Evolutionary conservation across 1,140 invertebrate genomes (phyloP).

Genomic region (Brachionus plicatilis): DNA sequence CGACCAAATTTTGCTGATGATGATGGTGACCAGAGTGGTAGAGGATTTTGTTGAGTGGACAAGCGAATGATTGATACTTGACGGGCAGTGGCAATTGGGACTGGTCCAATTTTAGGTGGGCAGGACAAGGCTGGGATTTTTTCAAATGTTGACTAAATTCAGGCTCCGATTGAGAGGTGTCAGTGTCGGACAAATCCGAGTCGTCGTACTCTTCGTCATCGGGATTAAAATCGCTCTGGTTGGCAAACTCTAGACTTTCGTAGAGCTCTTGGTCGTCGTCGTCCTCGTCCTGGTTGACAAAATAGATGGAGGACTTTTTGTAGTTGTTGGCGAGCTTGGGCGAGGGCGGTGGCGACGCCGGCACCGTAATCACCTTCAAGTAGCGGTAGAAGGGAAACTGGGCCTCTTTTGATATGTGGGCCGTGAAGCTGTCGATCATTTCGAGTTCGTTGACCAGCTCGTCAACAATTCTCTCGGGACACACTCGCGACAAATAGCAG

Average conservation of each 20-base stretch:
- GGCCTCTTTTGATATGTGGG: not conserved
- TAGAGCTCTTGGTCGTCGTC: conserved; percentile 42
- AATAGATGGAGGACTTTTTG: conserved; percentile 19
- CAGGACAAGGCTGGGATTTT: not conserved
- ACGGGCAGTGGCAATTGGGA: not conserved
- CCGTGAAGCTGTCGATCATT: conserved; percentile 42
- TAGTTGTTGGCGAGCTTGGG: not conserved
- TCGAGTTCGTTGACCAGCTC: conserved; percentile 88
- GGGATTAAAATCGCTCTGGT: conserved; percentile 45
- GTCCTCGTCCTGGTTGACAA: conserved; percentile 56
- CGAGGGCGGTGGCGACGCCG: not conserved
- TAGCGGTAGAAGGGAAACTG: conserved; percentile 18
- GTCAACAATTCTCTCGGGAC: conserved; percentile 82
- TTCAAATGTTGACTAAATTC: not conserved
- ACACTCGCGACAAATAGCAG: conserved; percentile 78
- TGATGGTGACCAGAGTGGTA: not conserved
- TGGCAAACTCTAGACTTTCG: conserved; percentile 46
- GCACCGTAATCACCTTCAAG: not conserved
- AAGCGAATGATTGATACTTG: conserved; percentile 10
- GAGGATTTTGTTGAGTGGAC: conserved; percentile 14
- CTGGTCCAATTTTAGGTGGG: not conserved
- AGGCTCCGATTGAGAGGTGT: not conserved
- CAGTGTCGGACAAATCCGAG: not conserved
- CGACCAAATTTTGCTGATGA: not conserved
- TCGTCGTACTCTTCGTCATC: not conserved